Conservation (phyloP, 1,140 invertebrate species). For the Carposina sasakii region DNA sequence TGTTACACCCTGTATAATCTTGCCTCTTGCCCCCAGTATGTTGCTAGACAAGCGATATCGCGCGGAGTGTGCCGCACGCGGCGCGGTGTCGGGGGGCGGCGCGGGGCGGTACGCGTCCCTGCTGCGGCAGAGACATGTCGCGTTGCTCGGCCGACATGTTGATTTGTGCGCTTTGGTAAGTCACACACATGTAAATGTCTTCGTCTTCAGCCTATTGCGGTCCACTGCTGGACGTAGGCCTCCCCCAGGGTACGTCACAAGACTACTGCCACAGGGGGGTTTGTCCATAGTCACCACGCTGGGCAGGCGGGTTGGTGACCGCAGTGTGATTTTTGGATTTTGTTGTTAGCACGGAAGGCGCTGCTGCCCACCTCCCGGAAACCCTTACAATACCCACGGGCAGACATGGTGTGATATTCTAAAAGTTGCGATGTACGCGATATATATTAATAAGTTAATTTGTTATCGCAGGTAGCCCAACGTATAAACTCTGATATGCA, state of each 20-base stretch:
- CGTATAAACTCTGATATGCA: conserved; percentile 97
- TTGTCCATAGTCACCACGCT: too few species aligned
- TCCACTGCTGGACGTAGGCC: background rate
- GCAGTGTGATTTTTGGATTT: too few species aligned
- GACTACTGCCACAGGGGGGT: too few species aligned
- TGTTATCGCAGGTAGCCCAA: conserved; percentile 85
- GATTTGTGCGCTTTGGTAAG: conserved; percentile 93
- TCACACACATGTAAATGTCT: background rate
- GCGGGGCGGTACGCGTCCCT: conserved; percentile 93
- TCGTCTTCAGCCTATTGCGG: background rate
- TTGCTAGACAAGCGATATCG: conserved; percentile 97
- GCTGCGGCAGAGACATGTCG: conserved; percentile 96
- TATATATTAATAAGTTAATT: too few species aligned
- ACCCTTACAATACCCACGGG: too few species aligned
- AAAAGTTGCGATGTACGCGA: too few species aligned
- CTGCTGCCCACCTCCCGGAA: too few species aligned
- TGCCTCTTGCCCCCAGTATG: conserved; percentile 80
- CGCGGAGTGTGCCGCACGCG: conserved; percentile 93
- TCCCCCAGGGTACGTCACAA: too few species aligned
- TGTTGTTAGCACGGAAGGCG: too few species aligned
- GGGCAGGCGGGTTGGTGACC: too few species aligned
- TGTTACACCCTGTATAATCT: too few species aligned
- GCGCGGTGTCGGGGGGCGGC: conserved; percentile 87
- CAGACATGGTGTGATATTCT: too few species aligned
- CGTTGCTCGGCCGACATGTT: conserved; percentile 95